Percentiles rank a stretch among this genome's conserved stretches.
These are phyloP conservation scores for Piscicola geometra DNA, from an alignment of 2,888 invertebrate species.

Conservation along the genomic window DNA sequence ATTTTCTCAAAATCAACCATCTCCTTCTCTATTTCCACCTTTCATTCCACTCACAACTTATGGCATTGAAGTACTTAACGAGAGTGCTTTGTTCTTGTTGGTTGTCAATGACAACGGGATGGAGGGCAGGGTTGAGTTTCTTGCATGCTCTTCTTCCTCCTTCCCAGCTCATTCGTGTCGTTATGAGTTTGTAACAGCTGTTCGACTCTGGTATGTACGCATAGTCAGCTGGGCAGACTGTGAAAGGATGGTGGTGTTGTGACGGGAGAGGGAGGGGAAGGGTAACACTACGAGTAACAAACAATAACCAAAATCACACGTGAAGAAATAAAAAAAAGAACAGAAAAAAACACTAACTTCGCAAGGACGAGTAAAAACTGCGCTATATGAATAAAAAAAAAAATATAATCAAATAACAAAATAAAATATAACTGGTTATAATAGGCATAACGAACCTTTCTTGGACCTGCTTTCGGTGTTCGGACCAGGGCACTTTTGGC, in stretches of 20 bases:
- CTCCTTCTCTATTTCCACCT: too few relatives aligned
- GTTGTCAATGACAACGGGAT: conserved; percentile 23
- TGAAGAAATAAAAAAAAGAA: too few relatives aligned
- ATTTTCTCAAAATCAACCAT: too few relatives aligned
- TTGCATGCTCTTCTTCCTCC: conserved; percentile 22
- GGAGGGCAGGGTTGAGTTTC: conserved; percentile 3
- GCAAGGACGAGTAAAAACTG: too few relatives aligned
- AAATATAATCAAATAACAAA: too few relatives aligned
- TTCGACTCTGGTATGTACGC: conserved; percentile 27
- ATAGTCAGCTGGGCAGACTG: conserved; percentile 27
- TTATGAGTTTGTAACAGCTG: conserved; percentile 30
- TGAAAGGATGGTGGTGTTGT: background rate
- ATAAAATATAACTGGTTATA: too few relatives aligned
- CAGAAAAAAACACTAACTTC: too few relatives aligned
- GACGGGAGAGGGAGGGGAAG: too few relatives aligned
- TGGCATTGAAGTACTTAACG: conserved; percentile 23
- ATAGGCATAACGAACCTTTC: conserved; percentile 4
- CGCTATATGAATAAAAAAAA: too few relatives aligned
- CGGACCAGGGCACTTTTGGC: conserved; percentile 34
- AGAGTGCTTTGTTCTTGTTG: conserved; percentile 14
- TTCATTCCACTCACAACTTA: conserved; percentile 21
- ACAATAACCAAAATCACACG: too few relatives aligned
- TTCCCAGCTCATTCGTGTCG: conserved; percentile 21
- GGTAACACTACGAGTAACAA: too few relatives aligned
- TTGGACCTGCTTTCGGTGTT: conserved; percentile 19